Conservation (phyloP, 2,888 invertebrate species). For the Xanthorhoe spadicearia region DNA sequence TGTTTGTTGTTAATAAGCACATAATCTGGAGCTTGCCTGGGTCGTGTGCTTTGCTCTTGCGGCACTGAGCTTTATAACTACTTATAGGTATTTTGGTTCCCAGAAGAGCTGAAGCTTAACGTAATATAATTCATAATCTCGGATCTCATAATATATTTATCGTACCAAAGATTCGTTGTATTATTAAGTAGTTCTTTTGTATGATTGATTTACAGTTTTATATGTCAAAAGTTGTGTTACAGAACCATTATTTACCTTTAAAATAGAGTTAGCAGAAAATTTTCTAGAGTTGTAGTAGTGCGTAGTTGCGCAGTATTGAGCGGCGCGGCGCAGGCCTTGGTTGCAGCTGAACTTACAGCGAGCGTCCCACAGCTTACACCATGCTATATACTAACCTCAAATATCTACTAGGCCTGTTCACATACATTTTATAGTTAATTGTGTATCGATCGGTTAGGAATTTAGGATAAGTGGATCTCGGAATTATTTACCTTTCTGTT, state of each 20-base stretch:
- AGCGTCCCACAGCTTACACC: not conserved
- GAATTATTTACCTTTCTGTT: too few relatives aligned
- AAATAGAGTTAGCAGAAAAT: not conserved
- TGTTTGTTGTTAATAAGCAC: conserved; percentile 24
- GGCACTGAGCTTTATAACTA: not conserved
- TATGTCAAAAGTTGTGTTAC: too few relatives aligned
- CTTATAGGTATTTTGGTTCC: not conserved
- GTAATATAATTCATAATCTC: too few relatives aligned
- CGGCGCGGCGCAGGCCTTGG: conserved; percentile 24
- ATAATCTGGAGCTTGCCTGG: conserved; percentile 18
- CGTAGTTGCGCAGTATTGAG: conserved; percentile 29
- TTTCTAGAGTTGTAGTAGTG: not conserved
- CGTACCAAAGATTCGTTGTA: too few relatives aligned
- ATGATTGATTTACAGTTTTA: too few relatives aligned
- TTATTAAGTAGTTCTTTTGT: too few relatives aligned
- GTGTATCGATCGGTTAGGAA: too few relatives aligned
- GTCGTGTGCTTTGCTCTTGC: conserved; percentile 18
- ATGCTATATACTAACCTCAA: not conserved
- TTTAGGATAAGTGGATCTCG: too few relatives aligned
- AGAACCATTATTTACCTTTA: too few relatives aligned
- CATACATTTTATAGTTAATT: too few relatives aligned
- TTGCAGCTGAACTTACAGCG: conserved; percentile 13
- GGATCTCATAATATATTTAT: too few relatives aligned
- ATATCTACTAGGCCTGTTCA: too few relatives aligned
- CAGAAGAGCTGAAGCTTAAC: not conserved